Base-by-base conservation (phyloP, 2,888 invertebrate genomes). In the Girardia tigrina region DNA sequence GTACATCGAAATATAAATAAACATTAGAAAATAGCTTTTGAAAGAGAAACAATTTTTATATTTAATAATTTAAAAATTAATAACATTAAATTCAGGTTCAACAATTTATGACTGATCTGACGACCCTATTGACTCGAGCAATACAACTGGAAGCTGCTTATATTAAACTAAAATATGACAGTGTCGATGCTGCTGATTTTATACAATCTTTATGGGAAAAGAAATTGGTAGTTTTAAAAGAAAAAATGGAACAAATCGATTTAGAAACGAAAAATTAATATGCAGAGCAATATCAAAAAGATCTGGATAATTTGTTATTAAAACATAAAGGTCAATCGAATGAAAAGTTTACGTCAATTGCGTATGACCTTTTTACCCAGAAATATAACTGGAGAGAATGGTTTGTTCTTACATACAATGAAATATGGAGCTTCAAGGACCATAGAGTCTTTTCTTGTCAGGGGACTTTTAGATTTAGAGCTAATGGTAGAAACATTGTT, bases 181-280 rank as follows among this genome's bases (percentile, higher is more conserved):
- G 28, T 6, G 29, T 29, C 26, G 72, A 71, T 16, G 28, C 72
- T 6, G 29, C 8, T 26, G 8, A 71, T 12, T 71, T 71, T 71
- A 29, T 71, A n/a, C 8, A 71, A 20, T 71, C 72, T 8, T 28
- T 71, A 28, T 71, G 72, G 72, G 29, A 8, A n/a, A 71, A 71
- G n/a, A 71, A 71, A 26, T 8, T 71, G 72, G 27, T 29, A n/a
- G 72, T 71, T 8, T 29, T 71, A 28, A 71, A 71, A 29, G 26
- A 71, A 26, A 71, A 71, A 71, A 71, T 71, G 72, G 72, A 71
- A 26, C 23, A 14, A 26, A 71, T 71, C 29, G 72, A 71, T 20
- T n/a, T n/a, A 26, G 27, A 71, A 6, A 71, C 27, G 20, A 14
- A 6, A 8, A 14, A 20, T 20, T 8, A 6, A 4, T 71, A 8